phyloP scores from a whole-genome alignment of 2,888 invertebrate species.

The Bellardia pandia region DNA sequence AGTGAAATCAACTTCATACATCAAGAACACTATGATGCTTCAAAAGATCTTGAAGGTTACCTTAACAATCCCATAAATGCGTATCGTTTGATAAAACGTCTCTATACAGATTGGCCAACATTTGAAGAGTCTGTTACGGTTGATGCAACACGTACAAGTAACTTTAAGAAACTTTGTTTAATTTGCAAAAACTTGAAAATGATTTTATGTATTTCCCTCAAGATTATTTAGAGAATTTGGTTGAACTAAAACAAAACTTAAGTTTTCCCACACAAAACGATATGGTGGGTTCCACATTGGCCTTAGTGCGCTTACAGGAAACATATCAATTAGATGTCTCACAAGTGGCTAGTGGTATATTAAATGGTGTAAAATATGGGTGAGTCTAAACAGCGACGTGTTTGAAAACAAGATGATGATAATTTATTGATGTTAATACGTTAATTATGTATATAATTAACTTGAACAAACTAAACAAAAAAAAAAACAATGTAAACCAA shows the following conservation, averaged over 20 bases:
- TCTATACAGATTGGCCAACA: conserved; percentile 95
- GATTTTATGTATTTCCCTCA: conserved; percentile 74
- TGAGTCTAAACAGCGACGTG: conserved; percentile 76
- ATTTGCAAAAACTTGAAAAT: background rate
- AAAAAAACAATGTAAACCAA: conserved; percentile 21
- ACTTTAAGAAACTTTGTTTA: conserved; percentile 46
- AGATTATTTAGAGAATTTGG: conserved; percentile 91
- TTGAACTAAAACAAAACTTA: conserved; percentile 88
- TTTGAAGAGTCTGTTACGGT: conserved; percentile 90
- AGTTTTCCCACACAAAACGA: conserved; percentile 96
- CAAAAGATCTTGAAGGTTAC: conserved; percentile 91
- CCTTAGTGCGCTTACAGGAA: conserved; percentile 95
- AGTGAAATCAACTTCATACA: conserved; percentile 87
- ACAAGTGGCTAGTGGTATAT: conserved; percentile 92
- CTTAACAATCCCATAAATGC: conserved; percentile 97
- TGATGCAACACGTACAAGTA: conserved; percentile 86
- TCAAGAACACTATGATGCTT: conserved; percentile 90
- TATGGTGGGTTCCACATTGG: conserved; percentile 96
- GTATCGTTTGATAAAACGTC: conserved; percentile 95
- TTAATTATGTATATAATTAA: background rate
- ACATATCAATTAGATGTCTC: conserved; percentile 95
- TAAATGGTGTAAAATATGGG: conserved; percentile 94
- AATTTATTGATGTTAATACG: conserved; percentile 5
- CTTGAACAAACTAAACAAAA: background rate
- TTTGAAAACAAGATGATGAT: background rate